A percentile compares a stretch with the other conserved stretches of the same genome.
Evolutionary conservation across 2,888 invertebrate species (phyloP).

Genomic region (Oligia latruncula): DNA sequence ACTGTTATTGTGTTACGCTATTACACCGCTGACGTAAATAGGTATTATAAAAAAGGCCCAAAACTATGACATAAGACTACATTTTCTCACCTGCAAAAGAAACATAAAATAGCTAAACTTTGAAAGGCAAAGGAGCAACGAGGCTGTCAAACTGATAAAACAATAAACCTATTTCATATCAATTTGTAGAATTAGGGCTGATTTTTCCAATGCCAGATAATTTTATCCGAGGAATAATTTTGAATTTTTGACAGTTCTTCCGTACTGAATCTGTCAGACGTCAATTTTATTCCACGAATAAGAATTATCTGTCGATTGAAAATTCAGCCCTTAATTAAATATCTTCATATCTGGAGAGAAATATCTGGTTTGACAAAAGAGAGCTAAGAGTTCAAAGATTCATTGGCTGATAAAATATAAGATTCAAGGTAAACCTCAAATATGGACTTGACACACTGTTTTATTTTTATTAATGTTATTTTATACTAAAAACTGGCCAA

Average conservation of each 20-base stretch:
- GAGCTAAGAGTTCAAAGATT: slow-evolving; percentile 5
- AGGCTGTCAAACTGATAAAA: neutral
- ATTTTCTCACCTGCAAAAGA: neutral
- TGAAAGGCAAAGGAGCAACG: neutral
- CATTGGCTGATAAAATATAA: neutral
- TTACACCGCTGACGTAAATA: neutral
- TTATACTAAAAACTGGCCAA: too few relatives aligned
- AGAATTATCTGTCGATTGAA: too few relatives aligned
- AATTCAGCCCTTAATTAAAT: neutral
- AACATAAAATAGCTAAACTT: neutral
- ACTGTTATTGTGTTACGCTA: too few relatives aligned
- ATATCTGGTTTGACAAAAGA: neutral
- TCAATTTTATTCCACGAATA: too few relatives aligned
- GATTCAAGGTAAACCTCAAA: neutral
- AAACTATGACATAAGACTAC: neutral
- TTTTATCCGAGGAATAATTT: too few relatives aligned
- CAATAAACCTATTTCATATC: neutral
- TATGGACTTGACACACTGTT: neutral
- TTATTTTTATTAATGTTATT: neutral
- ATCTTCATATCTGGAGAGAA: neutral
- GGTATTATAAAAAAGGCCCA: neutral
- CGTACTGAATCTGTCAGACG: too few relatives aligned
- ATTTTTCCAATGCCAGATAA: too few relatives aligned
- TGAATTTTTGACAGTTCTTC: too few relatives aligned
- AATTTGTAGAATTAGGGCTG: neutral